Conservation (phyloP, 2,113 vertebrate species). For the Laticauda colubrina region DNA sequence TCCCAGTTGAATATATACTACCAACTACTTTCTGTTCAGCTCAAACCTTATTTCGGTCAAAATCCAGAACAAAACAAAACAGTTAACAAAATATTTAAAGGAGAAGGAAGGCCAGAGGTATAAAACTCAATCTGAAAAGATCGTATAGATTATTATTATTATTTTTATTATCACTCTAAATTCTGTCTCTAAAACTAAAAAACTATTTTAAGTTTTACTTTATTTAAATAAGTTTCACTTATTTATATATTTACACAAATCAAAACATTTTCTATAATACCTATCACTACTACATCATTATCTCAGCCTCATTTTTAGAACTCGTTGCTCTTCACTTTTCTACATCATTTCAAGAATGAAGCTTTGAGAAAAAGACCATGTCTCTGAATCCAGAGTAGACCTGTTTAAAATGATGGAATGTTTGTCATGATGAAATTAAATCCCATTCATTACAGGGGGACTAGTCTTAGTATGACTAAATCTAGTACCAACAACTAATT, state of each 20-base stretch:
- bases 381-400: background rate
- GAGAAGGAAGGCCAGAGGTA: background rate
- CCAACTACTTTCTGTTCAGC: background rate
- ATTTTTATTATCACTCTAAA: background rate
- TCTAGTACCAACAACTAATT: background rate
- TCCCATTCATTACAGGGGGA: background rate
- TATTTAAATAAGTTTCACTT: too few species aligned
- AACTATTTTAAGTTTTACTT: background rate
- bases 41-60: background rate
- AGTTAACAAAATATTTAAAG: background rate
- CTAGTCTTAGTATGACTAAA: background rate
- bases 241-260: background rate
- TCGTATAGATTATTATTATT: background rate
- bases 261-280: background rate
- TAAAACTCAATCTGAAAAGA: background rate
- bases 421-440: background rate
- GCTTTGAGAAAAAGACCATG: background rate
- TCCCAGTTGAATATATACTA: background rate
- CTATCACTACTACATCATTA: background rate
- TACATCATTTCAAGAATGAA: background rate
- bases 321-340: background rate
- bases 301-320: background rate
- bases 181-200: background rate
- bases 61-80: background rate
- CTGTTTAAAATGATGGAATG: background rate